Conservation (phyloP, 2,888 invertebrate genomes). For the Dasypogon diadema region DNA sequence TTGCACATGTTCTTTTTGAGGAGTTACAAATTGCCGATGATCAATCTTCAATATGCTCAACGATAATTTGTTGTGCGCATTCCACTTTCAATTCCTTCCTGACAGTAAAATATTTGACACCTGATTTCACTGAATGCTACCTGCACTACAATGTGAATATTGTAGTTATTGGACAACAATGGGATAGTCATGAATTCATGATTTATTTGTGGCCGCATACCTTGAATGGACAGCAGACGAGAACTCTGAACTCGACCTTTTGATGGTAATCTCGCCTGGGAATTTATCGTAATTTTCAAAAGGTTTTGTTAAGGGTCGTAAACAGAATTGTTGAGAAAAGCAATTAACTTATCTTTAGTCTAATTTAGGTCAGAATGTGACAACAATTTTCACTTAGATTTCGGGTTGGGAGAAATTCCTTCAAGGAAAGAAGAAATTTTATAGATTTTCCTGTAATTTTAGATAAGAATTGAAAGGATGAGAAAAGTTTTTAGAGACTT, state of each 20-base stretch:
- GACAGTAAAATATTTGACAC: slow-evolving; percentile 45
- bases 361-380: slow-evolving; percentile 18
- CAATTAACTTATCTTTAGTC: slow-evolving; percentile 26
- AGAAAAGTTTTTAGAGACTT: too few relatives aligned
- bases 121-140: slow-evolving; percentile 22
- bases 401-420: not conserved
- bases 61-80: not conserved
- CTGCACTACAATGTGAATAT: slow-evolving; percentile 9
- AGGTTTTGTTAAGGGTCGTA: not conserved
- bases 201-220: slow-evolving; percentile 9
- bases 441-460: not conserved
- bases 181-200: slow-evolving; percentile 15
- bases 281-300: not conserved
- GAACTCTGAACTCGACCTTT: not conserved
- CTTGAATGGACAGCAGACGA: not conserved
- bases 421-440: not conserved
- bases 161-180: slow-evolving; percentile 29
- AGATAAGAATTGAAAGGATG: not conserved
- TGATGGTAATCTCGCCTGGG: slow-evolving; percentile 1
- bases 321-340: slow-evolving; percentile 2
- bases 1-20: slow-evolving; percentile 18
- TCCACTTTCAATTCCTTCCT: slow-evolving; percentile 40
- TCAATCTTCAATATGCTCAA: slow-evolving; percentile 13
- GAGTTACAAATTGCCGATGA: slow-evolving; percentile 33
- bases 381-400: slow-evolving; percentile 19